Percentiles rank a stretch among this genome's conserved stretches.
Evolutionary conservation across 2,113 vertebrate genomes (phyloP).

Genomic region (Psephotus haematonotus): DNA sequence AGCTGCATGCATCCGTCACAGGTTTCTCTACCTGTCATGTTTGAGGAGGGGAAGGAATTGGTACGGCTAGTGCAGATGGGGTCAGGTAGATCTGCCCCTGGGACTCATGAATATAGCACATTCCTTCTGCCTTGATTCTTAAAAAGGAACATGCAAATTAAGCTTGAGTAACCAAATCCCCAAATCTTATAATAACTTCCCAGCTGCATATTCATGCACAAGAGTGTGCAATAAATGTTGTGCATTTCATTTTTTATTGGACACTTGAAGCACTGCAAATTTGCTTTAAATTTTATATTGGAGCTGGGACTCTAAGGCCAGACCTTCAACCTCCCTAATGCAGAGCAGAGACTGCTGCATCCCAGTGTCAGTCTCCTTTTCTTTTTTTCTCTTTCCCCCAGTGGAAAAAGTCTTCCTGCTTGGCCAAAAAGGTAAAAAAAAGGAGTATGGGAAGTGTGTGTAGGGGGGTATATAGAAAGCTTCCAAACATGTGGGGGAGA

Average conservation of each 20-base stretch:
- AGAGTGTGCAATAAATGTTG: accelerated
- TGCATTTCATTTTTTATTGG: background rate
- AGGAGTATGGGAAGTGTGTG: background rate
- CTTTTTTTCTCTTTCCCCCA: background rate
- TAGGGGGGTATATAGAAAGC: background rate
- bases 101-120: background rate
- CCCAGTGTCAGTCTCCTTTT: background rate
- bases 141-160: background rate
- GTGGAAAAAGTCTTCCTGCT: background rate
- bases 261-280: background rate
- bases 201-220: background rate
- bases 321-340: background rate
- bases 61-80: background rate
- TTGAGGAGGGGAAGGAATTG: background rate
- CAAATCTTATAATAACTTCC: background rate
- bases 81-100: background rate
- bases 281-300: background rate
- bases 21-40: background rate
- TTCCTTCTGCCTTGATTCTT: background rate
- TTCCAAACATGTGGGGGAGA: background rate
- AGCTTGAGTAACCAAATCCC: background rate
- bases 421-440: background rate
- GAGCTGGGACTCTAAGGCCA: background rate
- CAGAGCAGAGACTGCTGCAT: background rate
- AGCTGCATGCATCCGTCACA: background rate